Percentiles rank a stretch among this genome's conserved stretches.
Evolutionary conservation across 2,888 invertebrate species (phyloP).

Genomic region (Netelia virgata): DNA sequence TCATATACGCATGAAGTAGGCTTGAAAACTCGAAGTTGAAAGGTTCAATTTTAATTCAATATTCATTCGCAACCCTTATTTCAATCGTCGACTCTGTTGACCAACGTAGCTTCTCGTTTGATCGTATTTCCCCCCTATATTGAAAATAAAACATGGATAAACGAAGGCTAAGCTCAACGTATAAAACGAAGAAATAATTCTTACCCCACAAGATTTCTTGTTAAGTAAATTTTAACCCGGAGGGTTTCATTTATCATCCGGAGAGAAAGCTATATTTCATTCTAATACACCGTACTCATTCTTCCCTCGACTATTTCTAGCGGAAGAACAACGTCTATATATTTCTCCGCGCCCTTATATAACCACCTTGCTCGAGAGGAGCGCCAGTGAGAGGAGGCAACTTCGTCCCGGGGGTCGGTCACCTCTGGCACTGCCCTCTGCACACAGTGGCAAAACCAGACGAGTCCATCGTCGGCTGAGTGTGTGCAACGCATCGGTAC

Average conservation of each 20-base stretch:
- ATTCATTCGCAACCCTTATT: too few relatives aligned
- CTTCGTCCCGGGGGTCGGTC: conserved; percentile 50
- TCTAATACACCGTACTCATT: conserved; percentile 62
- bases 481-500: neutral
- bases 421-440: conserved; percentile 65
- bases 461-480: conserved; percentile 45
- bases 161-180: neutral
- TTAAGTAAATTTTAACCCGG: conserved; percentile 56
- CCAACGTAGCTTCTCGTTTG: neutral
- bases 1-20: too few relatives aligned
- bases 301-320: conserved; percentile 41
- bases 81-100: too few relatives aligned
- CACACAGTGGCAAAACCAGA: conserved; percentile 31
- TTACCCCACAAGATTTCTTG: conserved; percentile 58
- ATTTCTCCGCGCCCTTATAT: conserved; percentile 31
- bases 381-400: conserved; percentile 30
- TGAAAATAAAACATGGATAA: neutral
- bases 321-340: conserved; percentile 49
- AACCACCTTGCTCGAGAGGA: conserved; percentile 11
- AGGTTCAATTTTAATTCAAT: too few relatives aligned
- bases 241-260: conserved; percentile 47
- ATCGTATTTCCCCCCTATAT: neutral
- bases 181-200: conserved; percentile 60
- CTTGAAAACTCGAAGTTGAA: too few relatives aligned
- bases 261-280: conserved; percentile 60